Conservation (phyloP, 92 coral and sea anemone genomes). For the Scolanthus callimorphus region DNA sequence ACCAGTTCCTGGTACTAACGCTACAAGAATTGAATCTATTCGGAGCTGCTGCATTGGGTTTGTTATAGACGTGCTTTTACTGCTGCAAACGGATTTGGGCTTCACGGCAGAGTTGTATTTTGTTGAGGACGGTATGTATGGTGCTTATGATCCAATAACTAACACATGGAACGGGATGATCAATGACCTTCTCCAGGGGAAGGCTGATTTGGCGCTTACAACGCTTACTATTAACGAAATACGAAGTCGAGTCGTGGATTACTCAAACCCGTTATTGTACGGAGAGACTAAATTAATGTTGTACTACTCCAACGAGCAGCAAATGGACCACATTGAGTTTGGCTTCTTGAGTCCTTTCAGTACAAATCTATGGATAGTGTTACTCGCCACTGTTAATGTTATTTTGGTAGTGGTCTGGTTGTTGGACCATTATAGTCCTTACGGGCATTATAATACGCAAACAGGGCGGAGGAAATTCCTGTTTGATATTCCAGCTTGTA, state of each 20-base stretch:
- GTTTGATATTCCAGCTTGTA: slow-evolving; percentile 51
- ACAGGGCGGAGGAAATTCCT: slow-evolving; percentile 3
- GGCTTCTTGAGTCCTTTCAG: slow-evolving; percentile 62
- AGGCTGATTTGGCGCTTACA: slow-evolving; percentile 71
- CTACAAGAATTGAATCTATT: slow-evolving; percentile 5
- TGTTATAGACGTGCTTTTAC: slow-evolving; percentile 57
- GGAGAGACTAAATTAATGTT: slow-evolving; percentile 67
- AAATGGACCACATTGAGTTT: slow-evolving; percentile 24
- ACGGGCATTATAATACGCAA: slow-evolving; percentile 30
- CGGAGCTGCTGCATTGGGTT: slow-evolving; percentile 77
- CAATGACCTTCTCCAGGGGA: slow-evolving; percentile 58
- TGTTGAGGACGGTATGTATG: slow-evolving; percentile 65
- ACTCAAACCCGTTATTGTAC: slow-evolving; percentile 66
- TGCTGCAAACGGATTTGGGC: slow-evolving; percentile 45
- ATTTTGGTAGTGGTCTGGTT: slow-evolving; percentile 46
- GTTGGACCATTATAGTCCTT: slow-evolving; percentile 49
- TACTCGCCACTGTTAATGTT: slow-evolving; percentile 25
- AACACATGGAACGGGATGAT: slow-evolving; percentile 82
- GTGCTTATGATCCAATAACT: slow-evolving; percentile 50
- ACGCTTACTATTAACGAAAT: slow-evolving; percentile 58
- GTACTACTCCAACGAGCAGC: slow-evolving; percentile 3
- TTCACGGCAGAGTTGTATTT: slow-evolving; percentile 64
- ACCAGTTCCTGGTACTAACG: slow-evolving; percentile 4
- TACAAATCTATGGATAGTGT: slow-evolving; percentile 41
- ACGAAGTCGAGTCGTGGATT: slow-evolving; percentile 66